Evolutionary conservation across 2,113 vertebrate genomes (phyloP), one percentile per base, ranked within the genome.

Genomic region (Climacteris rufus): DNA sequence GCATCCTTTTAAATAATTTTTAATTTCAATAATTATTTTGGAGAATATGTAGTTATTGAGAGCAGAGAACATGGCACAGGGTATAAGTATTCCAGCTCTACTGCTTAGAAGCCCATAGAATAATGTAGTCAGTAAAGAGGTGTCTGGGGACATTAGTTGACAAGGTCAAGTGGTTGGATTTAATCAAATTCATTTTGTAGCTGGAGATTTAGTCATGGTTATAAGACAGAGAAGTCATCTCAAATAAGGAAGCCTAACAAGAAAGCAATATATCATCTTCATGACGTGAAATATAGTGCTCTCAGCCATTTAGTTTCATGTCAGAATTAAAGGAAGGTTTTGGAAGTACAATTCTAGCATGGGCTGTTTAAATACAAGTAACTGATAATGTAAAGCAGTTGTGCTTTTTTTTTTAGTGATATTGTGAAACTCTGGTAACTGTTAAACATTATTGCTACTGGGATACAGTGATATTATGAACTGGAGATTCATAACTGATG

Each of bases 141-240:
- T 4, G 5, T 89, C 89, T 95, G 78, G 82, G 91, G 89, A 95
- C 63, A 37, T 61, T 57, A 89, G 74, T 12, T 87, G 94, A 92
- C 92, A 94, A 96, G 89, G 94, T 95, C 94, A 97, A 95, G 80
- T 86, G 92, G 40, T 49, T 87, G 92, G 54, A 96, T 97, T 95
- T 97, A 97, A 97, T 95, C 54, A 96, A 94, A 89, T 97, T 95
- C n/a, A 93, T 93, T 95, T 95, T 96, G 93, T 81, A 90, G 76
- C 82, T 80, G 63, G 61, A 96, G 72, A 94, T 95, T 96, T 95
- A 96, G 89, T 85, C 61, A 76, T 76, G 76, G 64, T 74, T 95
- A 52, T 94, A 91, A 97, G 50, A 91, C 47, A 94, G 71, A 94
- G 82, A 91, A 94, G 50, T 65, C 91, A 85, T 90, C 81, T 87